A percentile compares a stretch with the other conserved stretches of the same genome.
Conservation (phyloP, 2,113 vertebrate genomes). For the Nansenia antarctica region DNA sequence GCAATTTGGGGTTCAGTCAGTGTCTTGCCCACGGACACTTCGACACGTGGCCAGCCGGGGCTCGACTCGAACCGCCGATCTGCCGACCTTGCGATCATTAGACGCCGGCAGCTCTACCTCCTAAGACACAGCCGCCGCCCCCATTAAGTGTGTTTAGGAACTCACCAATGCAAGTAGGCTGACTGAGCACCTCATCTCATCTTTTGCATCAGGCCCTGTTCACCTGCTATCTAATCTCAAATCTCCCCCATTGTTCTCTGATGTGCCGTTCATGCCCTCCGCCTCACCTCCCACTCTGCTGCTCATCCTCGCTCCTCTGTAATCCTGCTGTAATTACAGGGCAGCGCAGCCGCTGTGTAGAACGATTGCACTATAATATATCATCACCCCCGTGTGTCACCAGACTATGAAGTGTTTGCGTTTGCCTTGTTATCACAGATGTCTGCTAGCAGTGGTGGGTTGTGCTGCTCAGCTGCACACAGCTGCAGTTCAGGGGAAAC, state of each 20-base stretch:
- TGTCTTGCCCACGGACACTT: too few species aligned
- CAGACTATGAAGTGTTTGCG: conserved; percentile 43
- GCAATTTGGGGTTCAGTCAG: too few species aligned
- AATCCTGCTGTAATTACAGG: conserved; percentile 44
- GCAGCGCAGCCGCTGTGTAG: conserved; percentile 40
- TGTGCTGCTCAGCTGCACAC: not conserved
- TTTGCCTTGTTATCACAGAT: conserved; percentile 25
- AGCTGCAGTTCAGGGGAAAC: not conserved
- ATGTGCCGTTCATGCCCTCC: too few species aligned
- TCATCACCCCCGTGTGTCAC: conserved; percentile 27
- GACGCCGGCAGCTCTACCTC: too few species aligned
- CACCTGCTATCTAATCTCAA: conserved; percentile 30
- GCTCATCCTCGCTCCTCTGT: conserved; percentile 8
- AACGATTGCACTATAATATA: conserved; percentile 27
- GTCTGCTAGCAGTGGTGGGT: not conserved
- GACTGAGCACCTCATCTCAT: conserved; percentile 45
- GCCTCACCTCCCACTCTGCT: conserved; percentile 14
- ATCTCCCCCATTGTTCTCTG: not conserved
- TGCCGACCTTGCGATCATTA: too few species aligned
- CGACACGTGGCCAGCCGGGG: too few species aligned
- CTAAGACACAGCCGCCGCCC: too few species aligned
- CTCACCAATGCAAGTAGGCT: too few species aligned
- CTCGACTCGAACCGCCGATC: too few species aligned
- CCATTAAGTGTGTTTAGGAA: too few species aligned
- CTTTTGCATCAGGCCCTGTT: conserved; percentile 48